Evolutionary conservation across 23 tunicate species (phyloP).

Genomic region (Trididemnum clinides): DNA sequence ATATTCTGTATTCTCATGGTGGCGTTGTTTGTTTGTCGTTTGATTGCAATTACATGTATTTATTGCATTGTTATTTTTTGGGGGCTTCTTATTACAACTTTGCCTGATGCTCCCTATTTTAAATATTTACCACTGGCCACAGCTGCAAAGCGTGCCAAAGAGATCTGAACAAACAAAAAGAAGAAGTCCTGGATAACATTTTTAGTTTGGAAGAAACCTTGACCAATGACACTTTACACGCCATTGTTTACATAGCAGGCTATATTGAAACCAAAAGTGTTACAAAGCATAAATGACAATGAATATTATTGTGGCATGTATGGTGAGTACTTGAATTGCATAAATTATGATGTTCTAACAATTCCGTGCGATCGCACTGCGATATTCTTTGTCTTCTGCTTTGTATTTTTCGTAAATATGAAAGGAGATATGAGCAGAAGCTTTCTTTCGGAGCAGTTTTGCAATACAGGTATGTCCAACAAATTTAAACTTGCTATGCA

Average conservation of each 20-base stretch:
- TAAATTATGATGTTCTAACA: too few species aligned
- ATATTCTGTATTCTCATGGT: too few species aligned
- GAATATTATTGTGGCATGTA: not conserved
- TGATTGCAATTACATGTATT: too few species aligned
- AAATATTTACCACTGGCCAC: too few species aligned
- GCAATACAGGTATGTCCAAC: not conserved
- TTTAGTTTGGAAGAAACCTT: not conserved
- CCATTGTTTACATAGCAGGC: not conserved
- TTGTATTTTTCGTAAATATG: not conserved
- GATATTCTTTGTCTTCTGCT: too few species aligned
- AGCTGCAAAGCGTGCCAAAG: too few species aligned
- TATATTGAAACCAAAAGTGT: not conserved
- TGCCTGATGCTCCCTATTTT: too few species aligned
- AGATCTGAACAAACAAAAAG: too few species aligned
- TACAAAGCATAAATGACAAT: not conserved
- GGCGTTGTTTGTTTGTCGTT: too few species aligned
- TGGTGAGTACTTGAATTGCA: not conserved
- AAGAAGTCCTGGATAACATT: not conserved
- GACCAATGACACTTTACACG: not conserved
- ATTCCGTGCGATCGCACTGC: too few species aligned
- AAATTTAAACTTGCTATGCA: not conserved
- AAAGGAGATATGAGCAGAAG: not conserved
- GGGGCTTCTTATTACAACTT: too few species aligned
- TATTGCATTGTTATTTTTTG: too few species aligned
- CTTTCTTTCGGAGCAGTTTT: not conserved